phyloP scores from a whole-genome alignment of 1,140 invertebrate species.

The Rhopalosiphum maidis region DNA sequence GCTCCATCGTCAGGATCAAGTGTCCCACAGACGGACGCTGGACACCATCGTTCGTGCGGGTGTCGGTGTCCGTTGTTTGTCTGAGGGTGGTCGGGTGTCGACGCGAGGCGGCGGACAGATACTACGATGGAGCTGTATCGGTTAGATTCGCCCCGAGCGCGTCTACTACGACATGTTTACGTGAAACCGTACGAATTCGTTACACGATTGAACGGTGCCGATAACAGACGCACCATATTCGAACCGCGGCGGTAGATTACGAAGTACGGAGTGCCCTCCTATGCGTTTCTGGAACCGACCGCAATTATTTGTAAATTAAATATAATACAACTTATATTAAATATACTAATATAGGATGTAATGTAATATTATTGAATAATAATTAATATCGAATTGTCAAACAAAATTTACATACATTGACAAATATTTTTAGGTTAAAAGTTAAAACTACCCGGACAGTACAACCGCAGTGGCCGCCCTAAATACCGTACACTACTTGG shows the following conservation, averaged over 20 bases:
- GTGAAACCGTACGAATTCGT: background rate
- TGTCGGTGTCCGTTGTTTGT: background rate
- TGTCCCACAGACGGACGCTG: background rate
- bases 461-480: background rate
- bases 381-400: conserved; percentile 17
- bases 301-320: background rate
- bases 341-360: conserved; percentile 10
- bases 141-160: background rate
- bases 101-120: background rate
- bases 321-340: conserved; percentile 1
- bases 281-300: background rate
- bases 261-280: background rate
- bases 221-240: background rate
- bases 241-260: background rate
- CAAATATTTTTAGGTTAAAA: conserved; percentile 29
- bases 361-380: conserved; percentile 14
- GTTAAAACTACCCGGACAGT: conserved; percentile 55
- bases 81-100: background rate
- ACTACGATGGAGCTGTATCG: background rate
- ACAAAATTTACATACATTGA: conserved; percentile 40
- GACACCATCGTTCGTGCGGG: background rate
- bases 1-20: background rate
- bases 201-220: background rate
- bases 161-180: conserved; percentile 23
- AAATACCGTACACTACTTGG: background rate